These are phyloP conservation scores for Bergia puertoricense DNA, from an alignment of 92 coral and sea anemone species.

Conservation along the genomic window DNA sequence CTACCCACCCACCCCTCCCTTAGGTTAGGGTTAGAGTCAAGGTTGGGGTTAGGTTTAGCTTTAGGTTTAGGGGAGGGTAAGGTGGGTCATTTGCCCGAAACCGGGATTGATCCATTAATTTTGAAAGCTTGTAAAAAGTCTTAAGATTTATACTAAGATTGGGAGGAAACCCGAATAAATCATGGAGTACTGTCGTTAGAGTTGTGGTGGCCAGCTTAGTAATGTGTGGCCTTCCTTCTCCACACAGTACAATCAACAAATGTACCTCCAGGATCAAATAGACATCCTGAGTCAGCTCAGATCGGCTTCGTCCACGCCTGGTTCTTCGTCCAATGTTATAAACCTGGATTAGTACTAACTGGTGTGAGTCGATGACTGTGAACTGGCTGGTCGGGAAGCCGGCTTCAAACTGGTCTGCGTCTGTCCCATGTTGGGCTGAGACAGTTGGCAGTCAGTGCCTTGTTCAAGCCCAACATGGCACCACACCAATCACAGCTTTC, in stretches of 20 bases:
- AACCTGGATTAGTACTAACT: slow-evolving; percentile 34
- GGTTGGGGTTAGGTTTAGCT: too few relatives aligned
- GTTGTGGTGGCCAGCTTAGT: not conserved
- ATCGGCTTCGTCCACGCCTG: slow-evolving; percentile 40
- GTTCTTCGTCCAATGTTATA: slow-evolving; percentile 38
- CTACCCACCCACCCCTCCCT: too few relatives aligned
- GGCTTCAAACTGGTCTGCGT: slow-evolving; percentile 2
- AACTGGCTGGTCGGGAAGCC: slow-evolving; percentile 1
- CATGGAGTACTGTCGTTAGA: not conserved
- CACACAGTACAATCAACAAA: slow-evolving; percentile 33
- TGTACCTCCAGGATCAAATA: slow-evolving; percentile 36
- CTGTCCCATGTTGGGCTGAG: slow-evolving; percentile 42
- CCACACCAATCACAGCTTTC: slow-evolving; percentile 22
- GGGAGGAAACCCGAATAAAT: not conserved
- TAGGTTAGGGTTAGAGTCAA: too few relatives aligned
- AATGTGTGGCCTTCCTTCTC: slow-evolving; percentile 22
- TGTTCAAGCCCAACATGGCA: slow-evolving; percentile 16
- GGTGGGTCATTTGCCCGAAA: too few relatives aligned
- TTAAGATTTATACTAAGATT: not conserved
- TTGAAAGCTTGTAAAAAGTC: too few relatives aligned
- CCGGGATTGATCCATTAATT: too few relatives aligned
- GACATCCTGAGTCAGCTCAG: slow-evolving; percentile 42
- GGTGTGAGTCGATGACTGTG: slow-evolving; percentile 5
- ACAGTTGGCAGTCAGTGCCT: not conserved
- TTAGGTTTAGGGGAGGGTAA: too few relatives aligned